Percentiles rank a stretch among this genome's conserved stretches.
These are phyloP conservation scores for Augochlora pura DNA, from an alignment of 1,140 invertebrate species.

Conservation along the genomic window DNA sequence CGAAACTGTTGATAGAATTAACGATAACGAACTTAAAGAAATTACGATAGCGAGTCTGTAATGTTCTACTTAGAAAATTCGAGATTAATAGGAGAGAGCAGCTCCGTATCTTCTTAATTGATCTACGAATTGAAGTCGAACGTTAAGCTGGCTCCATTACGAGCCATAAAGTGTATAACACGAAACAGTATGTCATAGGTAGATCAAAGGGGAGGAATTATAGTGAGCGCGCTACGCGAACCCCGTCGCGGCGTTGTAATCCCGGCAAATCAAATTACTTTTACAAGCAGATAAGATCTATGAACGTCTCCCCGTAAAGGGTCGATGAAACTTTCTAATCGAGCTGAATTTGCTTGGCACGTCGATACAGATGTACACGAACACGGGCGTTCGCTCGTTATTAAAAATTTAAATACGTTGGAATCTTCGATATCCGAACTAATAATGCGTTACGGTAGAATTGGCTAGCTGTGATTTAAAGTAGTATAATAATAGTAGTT, in stretches of 20 bases:
- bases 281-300: conserved; percentile 38
- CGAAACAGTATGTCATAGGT: conserved; percentile 27
- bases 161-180: conserved; percentile 22
- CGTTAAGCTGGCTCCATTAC: conserved; percentile 22
- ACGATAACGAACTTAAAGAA: too few species aligned
- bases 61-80: not conserved
- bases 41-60: too few species aligned
- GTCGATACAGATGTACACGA: not conserved
- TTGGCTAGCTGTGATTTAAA: too few species aligned
- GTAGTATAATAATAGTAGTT: too few species aligned
- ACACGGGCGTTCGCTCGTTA: not conserved
- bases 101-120: not conserved
- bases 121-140: not conserved
- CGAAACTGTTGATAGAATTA: too few species aligned
- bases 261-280: conserved; percentile 40
- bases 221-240: not conserved
- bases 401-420: not conserved
- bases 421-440: not conserved
- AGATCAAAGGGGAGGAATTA: conserved; percentile 35
- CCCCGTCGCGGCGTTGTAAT: conserved; percentile 18
- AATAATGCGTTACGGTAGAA: too few species aligned
- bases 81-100: not conserved
- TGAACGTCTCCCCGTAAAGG: conserved; percentile 13
- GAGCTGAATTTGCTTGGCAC: not conserved
- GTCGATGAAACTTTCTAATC: conserved; percentile 21